Base-by-base conservation (phyloP, 2,113 vertebrate species). In the Zosterops pallidus region DNA sequence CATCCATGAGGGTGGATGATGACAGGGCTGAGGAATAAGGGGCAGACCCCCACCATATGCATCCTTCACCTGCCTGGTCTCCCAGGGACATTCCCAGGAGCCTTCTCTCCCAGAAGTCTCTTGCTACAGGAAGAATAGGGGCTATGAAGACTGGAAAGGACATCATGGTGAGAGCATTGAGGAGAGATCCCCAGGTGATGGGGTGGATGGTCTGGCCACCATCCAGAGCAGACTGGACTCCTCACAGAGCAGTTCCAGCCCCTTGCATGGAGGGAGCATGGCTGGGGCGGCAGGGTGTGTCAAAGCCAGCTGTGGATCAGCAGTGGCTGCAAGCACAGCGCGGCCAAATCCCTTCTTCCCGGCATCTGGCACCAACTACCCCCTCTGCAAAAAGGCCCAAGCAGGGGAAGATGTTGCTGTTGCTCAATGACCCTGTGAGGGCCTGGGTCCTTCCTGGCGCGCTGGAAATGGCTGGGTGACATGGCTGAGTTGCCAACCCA, bases 281-380 rank as follows among this genome's bases (percentile, higher is more conserved):
- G 65, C 33, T 3, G 18, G 64, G 56, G 52, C 0, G 0, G 9
- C 20, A 0, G 12, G 49, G 49, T 67, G 56, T 0, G 1, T 56
- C 3, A 5, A 55, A 80, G 57, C 55, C 94, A 89, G 80, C 39
- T 5, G 9, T 0, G 39, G 60, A 86, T 83, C 92, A 75, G 83
- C 3, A 1, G 37, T 37, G 5, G 74, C 75, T 14, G 21, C 2
- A 2, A 85, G 64, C 39, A 78, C 39, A 93, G 39, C 0, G 0
- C 0, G 0, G 87, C 85, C 82, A 92, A 95, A 93, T 93, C 90
- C 70, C 87, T 76, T 95, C 71, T 84, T 94, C 75, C 92, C 60
- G 1, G 65, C 82, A 77, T 74, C 25, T 6, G 8, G 41, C 92
- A 92, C 74, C 70, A 95, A 80, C 39, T 85, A 56, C 41, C 57